Evolutionary conservation across 1,140 invertebrate genomes (phyloP), one percentile per base, ranked within the genome.

Genomic region (Drosophila truncata): DNA sequence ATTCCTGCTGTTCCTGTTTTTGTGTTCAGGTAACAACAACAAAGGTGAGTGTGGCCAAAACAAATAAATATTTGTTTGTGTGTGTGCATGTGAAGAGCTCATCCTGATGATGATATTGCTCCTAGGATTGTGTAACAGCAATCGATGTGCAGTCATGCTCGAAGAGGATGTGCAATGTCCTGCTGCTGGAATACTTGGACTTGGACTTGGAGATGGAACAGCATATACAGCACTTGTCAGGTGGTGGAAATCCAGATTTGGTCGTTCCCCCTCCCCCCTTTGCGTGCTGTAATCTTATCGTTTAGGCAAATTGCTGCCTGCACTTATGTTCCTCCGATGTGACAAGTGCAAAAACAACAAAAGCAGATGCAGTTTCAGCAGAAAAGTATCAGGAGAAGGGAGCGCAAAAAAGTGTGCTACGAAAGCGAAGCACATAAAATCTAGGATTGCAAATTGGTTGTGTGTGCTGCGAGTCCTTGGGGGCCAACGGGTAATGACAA

Each of bases 221-320:
- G 60, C 60, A 58, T n/a, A 27, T 18, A n/a, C n/a, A 35, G 23
- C 29, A 65, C 20, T 41, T 31, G 29, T 23, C 66, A 69, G 66
- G 66, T 69, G 46, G 8, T 13, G 29, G 20, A 31, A 25, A 44
- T 33, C 37, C 52, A 42, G 39, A 61, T 39, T 29, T 11, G 33
- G 18, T 23, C 3, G 33, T 13, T 23, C 3, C 27, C 29, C 29
- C 39, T 31, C 23, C n/a, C 29, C 14, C 25, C 11, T 23, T 33
- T 31, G 33, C 18, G 47, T 62, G 33, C 33, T 57, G 59, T 60
- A 80, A 62, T 76, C 76, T 79, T 66, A 69, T 72, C 66, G 80
- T 46, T 83, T 88, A 80, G 71, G 59, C 61, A 86, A 86, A 86
- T 80, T 76, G 80, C 76, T 52, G 65, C 9, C 44, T 63, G 84